Evolutionary conservation across 2,113 vertebrate species (phyloP), one percentile per base, ranked within the genome.

Genomic region (Myotis davidii): DNA sequence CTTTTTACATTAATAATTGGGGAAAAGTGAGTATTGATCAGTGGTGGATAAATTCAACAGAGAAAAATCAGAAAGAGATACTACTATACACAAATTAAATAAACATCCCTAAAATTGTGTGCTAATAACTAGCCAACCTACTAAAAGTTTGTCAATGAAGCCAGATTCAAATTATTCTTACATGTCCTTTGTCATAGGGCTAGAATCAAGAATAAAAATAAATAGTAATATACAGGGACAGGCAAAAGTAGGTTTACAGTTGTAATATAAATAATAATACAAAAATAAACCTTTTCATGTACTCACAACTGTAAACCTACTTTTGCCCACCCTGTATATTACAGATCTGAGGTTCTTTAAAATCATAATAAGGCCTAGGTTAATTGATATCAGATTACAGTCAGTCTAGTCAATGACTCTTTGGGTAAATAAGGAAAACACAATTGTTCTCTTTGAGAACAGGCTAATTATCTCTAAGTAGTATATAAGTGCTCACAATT

Each of bases 351-450:
- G 42, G 27, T 18, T 83, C 70, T 77, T 77, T 48, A n/a, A 82
- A 83, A 69, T 90, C 52, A 93, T 70, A 25, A 70, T 50, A 18
- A 69, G 27, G 11, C 70, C 9, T 78, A 27, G 6, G 17, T 32
- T 69, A 94, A 77, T 91, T 61, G 90, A 87, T 29, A 82, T 10
- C 59, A 16, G 32, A 61, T 61, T 32, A 42, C 42, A 88, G 82
- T 72, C 37, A 72, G 12, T 54, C 23, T 69, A 21, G 21, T 76
- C 50, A 87, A 70, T 1, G 54, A 70, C 25, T 45, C 11, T 59
- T 81, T 61, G n/a, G 6, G 79, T 79, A 73, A 95, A 70, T 29
- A 90, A 82, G n/a, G 50, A 86, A 88, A 94, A 93, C 17, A 39
- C 3, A 91, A 81, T 1, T 18, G 1, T 39, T 78, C 21, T 69